Evolutionary conservation across 2,797 vertebrate species (phyloP), one percentile per base, ranked within the genome.

Genomic region (Rhabdophis nuchalis): DNA sequence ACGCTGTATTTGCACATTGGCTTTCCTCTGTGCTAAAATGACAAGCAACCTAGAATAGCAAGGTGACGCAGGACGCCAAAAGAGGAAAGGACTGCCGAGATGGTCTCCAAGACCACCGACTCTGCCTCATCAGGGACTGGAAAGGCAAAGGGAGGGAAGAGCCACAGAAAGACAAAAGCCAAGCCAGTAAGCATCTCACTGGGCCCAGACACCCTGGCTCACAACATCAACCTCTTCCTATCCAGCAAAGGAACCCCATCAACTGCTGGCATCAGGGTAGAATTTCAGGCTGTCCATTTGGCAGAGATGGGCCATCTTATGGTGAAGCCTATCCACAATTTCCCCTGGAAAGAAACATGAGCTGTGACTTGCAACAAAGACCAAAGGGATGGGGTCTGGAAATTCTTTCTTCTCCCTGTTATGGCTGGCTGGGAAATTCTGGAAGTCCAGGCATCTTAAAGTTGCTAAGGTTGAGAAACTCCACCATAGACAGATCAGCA

Each of bases 21-120:
- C 94, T 96, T 96, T 96, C 91, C 93, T 94, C 94, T 93, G 87
- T 95, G 94, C 95, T 95, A 93, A 96, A 96, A 94, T 88, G 96
- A 95, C 96, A 96, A 94, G 41, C 90, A 94, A 93, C 77, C 29
- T 57, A 36, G 88, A 89, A 5, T 91, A 68, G 1, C 58, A 89
- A 92, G 92, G 92, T 52, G 58, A 61, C 88, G 89, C 0, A 16
- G 6, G 25, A 10, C 54, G 90, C 29, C 87, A 0, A 0, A n/a
- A 3, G 0, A 94, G 91, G 46, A 87, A 88, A 88, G 58, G 1
- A 54, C 86, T 58, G 0, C 14, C 1, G 36, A 72, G 0, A 0
- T 11, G 41, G 54, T 20, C 5, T n/a, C 58, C 1, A 85, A 27
- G 50, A 82, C 85, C 46, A 9, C 0, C 5, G 60, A 91, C 23